Evolutionary conservation across 2,888 invertebrate genomes (phyloP).

Genomic region (Chironomus riparius): DNA sequence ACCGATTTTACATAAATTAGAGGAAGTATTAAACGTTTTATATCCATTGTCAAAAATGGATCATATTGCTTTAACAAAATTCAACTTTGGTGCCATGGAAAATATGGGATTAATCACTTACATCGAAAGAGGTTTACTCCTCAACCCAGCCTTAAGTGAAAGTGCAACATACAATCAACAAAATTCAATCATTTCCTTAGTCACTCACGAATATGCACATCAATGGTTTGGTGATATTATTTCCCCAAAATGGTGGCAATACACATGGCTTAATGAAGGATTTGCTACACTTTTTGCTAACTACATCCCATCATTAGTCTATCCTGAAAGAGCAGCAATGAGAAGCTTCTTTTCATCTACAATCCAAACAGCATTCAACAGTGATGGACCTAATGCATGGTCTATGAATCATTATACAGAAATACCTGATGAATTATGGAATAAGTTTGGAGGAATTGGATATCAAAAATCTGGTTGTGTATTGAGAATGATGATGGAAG

Average conservation of each 20-base stretch:
- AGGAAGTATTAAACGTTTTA: neutral
- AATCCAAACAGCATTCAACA: neutral
- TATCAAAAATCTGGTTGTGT: neutral
- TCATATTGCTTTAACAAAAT: slow-evolving; percentile 48
- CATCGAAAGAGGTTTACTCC: slow-evolving; percentile 41
- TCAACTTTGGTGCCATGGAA: slow-evolving; percentile 52
- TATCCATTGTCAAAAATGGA: slow-evolving; percentile 7
- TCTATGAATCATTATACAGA: slow-evolving; percentile 1
- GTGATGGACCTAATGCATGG: neutral
- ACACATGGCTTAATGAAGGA: neutral
- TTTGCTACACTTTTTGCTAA: neutral
- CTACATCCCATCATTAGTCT: neutral
- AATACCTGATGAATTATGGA: neutral
- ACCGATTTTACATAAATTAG: neutral
- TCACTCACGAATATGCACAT: slow-evolving; percentile 37
- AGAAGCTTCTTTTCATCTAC: neutral
- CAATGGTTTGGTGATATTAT: neutral
- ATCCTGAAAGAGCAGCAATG: neutral
- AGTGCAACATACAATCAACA: neutral
- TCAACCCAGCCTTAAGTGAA: neutral
- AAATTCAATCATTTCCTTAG: slow-evolving; percentile 44
- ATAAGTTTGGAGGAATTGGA: neutral
- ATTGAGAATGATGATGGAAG: neutral
- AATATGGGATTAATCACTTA: slow-evolving; percentile 80
- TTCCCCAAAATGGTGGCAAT: neutral